phyloP scores from a whole-genome alignment of 2,797 vertebrate genomes.

The Rhincodon typus region DNA sequence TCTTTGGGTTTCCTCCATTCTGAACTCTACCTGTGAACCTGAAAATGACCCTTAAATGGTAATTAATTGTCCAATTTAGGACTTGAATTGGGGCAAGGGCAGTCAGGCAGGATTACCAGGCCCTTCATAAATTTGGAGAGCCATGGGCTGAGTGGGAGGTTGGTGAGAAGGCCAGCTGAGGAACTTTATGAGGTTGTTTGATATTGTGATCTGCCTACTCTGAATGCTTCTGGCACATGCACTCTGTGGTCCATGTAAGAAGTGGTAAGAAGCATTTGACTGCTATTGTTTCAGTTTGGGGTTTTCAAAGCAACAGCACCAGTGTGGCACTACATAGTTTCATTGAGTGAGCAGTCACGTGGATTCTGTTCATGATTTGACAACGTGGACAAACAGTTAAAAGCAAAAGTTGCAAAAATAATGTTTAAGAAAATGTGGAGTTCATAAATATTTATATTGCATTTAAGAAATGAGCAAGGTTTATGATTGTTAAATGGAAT shows the following conservation, averaged over 20 bases:
- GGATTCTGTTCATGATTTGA: not conserved
- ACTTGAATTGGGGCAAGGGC: too few species aligned
- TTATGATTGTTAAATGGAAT: not conserved
- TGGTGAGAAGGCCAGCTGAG: too few species aligned
- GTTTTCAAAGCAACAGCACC: too few species aligned
- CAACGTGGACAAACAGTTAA: not conserved
- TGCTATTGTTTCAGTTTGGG: not conserved
- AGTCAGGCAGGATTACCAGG: too few species aligned
- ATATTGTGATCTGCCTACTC: not conserved
- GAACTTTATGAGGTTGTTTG: not conserved
- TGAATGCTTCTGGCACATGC: not conserved
- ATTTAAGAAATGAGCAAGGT: not conserved
- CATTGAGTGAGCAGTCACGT: not conserved
- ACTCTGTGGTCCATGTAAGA: not conserved
- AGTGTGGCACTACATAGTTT: not conserved
- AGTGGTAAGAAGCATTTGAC: not conserved
- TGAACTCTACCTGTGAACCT: too few species aligned
- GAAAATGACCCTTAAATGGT: too few species aligned
- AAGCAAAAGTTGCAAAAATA: not conserved
- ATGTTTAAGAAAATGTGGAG: not conserved
- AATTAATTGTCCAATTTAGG: too few species aligned
- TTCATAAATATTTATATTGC: not conserved
- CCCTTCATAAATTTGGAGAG: too few species aligned
- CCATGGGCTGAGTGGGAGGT: too few species aligned
- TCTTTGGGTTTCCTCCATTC: too few species aligned